Evolutionary conservation across 2,888 invertebrate genomes (phyloP).

Genomic region (Hydriomena furcata): DNA sequence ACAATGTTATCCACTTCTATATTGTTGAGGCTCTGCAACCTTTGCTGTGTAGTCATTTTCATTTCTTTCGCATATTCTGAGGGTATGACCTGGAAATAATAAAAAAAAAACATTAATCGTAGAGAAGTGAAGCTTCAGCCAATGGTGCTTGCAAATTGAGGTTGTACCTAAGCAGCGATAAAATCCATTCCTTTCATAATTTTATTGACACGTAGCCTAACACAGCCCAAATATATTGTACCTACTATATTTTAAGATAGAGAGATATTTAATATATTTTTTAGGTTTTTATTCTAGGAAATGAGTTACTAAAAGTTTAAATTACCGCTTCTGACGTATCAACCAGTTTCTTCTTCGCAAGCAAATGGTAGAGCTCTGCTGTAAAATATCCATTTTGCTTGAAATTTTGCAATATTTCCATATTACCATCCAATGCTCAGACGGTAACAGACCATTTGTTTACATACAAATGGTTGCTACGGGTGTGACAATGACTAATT

Average conservation of each 20-base stretch:
- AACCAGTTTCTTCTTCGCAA: conserved; percentile 61
- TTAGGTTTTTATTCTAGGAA: too few relatives aligned
- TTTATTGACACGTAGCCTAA: too few relatives aligned
- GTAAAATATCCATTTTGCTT: conserved; percentile 76
- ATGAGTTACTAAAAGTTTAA: background rate
- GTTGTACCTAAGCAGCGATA: too few relatives aligned
- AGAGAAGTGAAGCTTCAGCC: too few relatives aligned
- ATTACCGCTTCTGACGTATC: conserved; percentile 57
- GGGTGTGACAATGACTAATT: conserved; percentile 11
- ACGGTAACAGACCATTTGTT: conserved; percentile 39
- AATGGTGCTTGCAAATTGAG: too few relatives aligned
- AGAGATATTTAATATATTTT: too few relatives aligned
- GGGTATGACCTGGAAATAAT: conserved; percentile 60
- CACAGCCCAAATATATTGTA: too few relatives aligned
- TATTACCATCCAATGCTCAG: conserved; percentile 38
- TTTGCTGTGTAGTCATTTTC: conserved; percentile 60
- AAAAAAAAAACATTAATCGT: background rate
- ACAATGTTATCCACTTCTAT: conserved; percentile 64
- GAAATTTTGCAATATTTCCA: conserved; percentile 71
- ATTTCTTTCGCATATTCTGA: conserved; percentile 70
- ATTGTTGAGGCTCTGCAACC: conserved; percentile 58
- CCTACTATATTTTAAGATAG: too few relatives aligned
- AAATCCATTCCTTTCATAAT: too few relatives aligned
- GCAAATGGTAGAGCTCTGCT: conserved; percentile 66
- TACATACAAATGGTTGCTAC: conserved; percentile 45